These are phyloP conservation scores for Geococcyx californianus DNA, from an alignment of 2,113 vertebrate genomes.

Conservation along the genomic window DNA sequence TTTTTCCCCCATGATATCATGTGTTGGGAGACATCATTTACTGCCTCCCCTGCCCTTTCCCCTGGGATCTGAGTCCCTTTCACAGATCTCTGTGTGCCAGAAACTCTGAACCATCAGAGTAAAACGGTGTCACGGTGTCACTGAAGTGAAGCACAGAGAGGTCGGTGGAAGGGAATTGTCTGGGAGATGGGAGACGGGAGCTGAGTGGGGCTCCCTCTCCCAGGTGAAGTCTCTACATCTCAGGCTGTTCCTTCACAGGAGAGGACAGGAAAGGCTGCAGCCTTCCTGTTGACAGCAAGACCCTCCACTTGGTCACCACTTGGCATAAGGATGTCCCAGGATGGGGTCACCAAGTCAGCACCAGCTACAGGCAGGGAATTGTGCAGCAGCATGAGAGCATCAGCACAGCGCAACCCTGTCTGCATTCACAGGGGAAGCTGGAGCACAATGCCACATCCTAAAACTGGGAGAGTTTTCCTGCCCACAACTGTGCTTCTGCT, in stretches of 20 bases:
- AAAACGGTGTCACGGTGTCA: background rate
- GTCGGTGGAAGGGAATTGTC: background rate
- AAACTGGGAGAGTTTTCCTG: background rate
- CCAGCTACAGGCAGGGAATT: no score
- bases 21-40: constrained; percentile 82
- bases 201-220: background rate
- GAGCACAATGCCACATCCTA: background rate
- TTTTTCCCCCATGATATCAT: constrained; percentile 70
- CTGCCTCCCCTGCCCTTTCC: constrained; percentile 77
- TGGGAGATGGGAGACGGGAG: background rate
- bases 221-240: no score
- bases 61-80: background rate
- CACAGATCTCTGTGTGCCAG: background rate
- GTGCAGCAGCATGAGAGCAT: no score
- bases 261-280: no score
- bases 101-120: background rate
- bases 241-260: no score
- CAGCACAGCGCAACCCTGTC: rapidly evolving
- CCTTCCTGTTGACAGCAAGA: no score
- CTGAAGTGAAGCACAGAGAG: background rate
- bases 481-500: background rate
- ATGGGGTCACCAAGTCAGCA: no score
- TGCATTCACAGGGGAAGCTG: background rate
- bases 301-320: no score
- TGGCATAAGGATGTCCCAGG: no score